Conservation (phyloP, 2,888 invertebrate genomes). For the Oscheius sp. region DNA sequence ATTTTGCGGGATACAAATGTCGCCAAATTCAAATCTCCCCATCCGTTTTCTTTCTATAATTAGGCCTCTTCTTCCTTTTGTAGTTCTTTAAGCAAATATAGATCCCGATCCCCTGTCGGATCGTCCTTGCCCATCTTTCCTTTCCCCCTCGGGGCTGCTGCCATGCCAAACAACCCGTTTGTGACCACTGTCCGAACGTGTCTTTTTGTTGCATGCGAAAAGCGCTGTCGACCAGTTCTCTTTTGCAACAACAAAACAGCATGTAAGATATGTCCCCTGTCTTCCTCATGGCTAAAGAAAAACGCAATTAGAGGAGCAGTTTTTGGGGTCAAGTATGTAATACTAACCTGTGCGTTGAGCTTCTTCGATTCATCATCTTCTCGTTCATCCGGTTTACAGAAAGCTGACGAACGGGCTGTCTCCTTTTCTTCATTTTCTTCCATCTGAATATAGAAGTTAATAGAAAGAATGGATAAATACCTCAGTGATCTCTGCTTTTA, state of each 20-base stretch:
- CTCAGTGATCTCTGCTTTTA: constrained; percentile 41
- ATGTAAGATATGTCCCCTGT: constrained; percentile 11
- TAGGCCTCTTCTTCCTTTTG: too few relatives aligned
- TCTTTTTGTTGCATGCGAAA: constrained; percentile 29
- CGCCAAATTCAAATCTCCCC: too few relatives aligned
- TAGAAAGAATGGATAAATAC: neutral
- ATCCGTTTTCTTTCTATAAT: too few relatives aligned
- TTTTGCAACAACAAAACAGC: constrained; percentile 29
- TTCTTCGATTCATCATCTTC: constrained; percentile 28
- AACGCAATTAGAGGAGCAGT: too few relatives aligned
- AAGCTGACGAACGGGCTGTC: constrained; percentile 8
- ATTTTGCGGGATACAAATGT: too few relatives aligned
- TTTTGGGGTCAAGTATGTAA: too few relatives aligned
- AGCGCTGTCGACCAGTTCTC: constrained; percentile 2
- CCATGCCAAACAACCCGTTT: constrained; percentile 20
- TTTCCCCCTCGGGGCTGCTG: neutral
- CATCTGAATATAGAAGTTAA: constrained; percentile 20
- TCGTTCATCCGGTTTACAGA: constrained; percentile 19
- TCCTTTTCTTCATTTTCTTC: constrained; percentile 19
- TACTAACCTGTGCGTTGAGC: constrained; percentile 29
- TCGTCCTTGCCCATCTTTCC: constrained; percentile 14
- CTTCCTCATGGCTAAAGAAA: too few relatives aligned
- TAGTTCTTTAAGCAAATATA: too few relatives aligned
- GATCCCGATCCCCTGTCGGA: neutral
- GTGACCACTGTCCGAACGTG: constrained; percentile 31